Base-by-base conservation (phyloP, 2,888 invertebrate species). In the Orgyia antiqua region DNA sequence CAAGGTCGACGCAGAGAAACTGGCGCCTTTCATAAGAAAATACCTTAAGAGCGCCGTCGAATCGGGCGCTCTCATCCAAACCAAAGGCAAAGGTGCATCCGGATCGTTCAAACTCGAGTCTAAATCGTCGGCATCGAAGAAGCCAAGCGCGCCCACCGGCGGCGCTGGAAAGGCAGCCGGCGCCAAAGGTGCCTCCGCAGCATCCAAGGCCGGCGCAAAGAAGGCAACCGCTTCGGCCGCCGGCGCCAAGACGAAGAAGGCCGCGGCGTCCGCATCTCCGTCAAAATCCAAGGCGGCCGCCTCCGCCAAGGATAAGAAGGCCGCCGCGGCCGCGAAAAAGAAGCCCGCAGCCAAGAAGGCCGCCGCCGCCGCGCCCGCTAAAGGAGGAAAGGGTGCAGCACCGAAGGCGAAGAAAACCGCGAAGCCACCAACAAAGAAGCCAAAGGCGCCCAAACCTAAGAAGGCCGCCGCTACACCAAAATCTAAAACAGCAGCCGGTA, bases 1-100 rank as follows among this genome's bases (percentile, higher is more conserved):
- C 79, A 88, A 88, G 35, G 75, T 89, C 3, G 90, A 90, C 53
- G 76, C 82, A 1, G 88, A 88, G 36, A 90, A 89, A 51, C 58
- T 88, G 25, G 77, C 87, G 1, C 83, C 84, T 1, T 89, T 87
- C 65, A 90, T 92, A 48, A 89, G 87, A 42, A 88, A 88, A 6
- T 15, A 15, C 6, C 15, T 15, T 12, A 4, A 17, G 20, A 20
- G 24, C 28, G 19, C 19, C 19, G 19, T 20, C 19, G 19, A 20
- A 20, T 20, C 19, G 13, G 23, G 26, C 28, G 31, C 21, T 26
- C 21, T 27, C 17, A 18, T 17, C 11, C 30, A 17, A 8, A 15
- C 15, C 4, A 15, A 15, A 15, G 15, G 15, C 15, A 15, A 18
- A 9, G 21, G 19, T 10, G 25, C 15, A 10, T 9, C 21, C 15